Conservation (phyloP, 2,797 vertebrate genomes). For the Trematomus bernacchii region DNA sequence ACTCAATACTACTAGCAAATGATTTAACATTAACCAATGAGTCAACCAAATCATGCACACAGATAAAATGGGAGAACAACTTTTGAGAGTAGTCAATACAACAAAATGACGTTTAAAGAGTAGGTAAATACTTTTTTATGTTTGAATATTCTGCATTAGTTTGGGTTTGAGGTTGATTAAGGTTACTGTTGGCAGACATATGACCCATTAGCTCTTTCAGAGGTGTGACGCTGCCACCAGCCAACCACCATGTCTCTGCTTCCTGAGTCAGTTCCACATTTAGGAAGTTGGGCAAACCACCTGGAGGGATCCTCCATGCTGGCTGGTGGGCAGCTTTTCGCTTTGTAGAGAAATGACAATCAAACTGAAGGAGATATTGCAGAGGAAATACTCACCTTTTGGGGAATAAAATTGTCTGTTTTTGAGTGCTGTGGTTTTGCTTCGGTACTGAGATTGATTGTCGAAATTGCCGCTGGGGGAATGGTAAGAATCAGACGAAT, state of each 20-base stretch:
- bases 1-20: not conserved
- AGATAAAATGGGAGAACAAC: not conserved
- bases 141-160: slow-evolving; percentile 19
- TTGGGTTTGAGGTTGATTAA: slow-evolving; percentile 58
- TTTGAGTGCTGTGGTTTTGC: slow-evolving; percentile 42
- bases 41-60: not conserved
- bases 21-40: not conserved
- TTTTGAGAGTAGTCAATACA: not conserved
- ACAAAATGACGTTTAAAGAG: not conserved
- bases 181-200: slow-evolving; percentile 63
- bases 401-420: slow-evolving; percentile 33
- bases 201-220: slow-evolving; percentile 51
- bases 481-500: slow-evolving; percentile 51
- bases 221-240: slow-evolving; percentile 65
- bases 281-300: slow-evolving; percentile 62
- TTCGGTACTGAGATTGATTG: slow-evolving; percentile 15
- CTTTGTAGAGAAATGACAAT: slow-evolving; percentile 79
- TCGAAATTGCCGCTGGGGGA: slow-evolving; percentile 50
- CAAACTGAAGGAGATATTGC: slow-evolving; percentile 69
- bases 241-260: slow-evolving; percentile 73
- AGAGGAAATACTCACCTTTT: slow-evolving; percentile 45
- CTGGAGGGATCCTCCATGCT: slow-evolving; percentile 75
- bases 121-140: not conserved
- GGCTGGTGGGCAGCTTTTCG: slow-evolving; percentile 64
- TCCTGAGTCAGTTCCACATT: slow-evolving; percentile 80